These are phyloP conservation scores for Apotomis turbidana DNA, from an alignment of 2,888 invertebrate genomes.

Conservation along the genomic window DNA sequence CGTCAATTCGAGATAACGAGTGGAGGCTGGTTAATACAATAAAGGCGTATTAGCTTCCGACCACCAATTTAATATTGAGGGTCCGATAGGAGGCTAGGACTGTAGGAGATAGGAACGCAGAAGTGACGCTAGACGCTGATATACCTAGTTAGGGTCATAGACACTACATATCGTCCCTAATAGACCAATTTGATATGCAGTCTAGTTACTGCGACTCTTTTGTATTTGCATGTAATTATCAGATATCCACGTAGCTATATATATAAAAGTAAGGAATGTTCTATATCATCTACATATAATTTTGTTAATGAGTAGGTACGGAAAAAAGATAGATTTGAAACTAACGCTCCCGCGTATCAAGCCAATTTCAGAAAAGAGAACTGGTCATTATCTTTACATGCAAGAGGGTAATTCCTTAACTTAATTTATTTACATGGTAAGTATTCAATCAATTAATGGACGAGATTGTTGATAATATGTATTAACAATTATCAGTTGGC, in stretches of 20 bases:
- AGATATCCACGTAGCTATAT: background rate
- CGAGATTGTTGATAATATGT: no score
- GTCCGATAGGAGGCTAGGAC: constrained; percentile 47
- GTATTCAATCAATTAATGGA: no score
- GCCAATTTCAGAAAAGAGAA: no score
- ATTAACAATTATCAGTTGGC: no score
- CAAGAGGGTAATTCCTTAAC: no score
- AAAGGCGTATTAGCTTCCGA: constrained; percentile 58
- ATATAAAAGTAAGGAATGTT: no score
- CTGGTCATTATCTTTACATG: no score
- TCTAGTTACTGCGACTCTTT: background rate
- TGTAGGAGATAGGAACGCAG: constrained; percentile 35
- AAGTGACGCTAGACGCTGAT: background rate
- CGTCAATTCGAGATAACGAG: constrained; percentile 55
- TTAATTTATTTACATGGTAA: no score
- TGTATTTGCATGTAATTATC: constrained; percentile 4
- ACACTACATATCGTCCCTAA: constrained; percentile 20
- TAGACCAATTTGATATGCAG: constrained; percentile 14
- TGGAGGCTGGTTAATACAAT: constrained; percentile 59
- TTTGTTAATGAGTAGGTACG: no score
- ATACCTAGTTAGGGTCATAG: constrained; percentile 11
- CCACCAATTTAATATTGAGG: constrained; percentile 59
- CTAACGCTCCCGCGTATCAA: no score
- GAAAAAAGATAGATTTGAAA: no score
- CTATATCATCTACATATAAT: no score